Base-by-base conservation (phyloP, 2,797 vertebrate species). In the Paratrypauchen microcephalus region DNA sequence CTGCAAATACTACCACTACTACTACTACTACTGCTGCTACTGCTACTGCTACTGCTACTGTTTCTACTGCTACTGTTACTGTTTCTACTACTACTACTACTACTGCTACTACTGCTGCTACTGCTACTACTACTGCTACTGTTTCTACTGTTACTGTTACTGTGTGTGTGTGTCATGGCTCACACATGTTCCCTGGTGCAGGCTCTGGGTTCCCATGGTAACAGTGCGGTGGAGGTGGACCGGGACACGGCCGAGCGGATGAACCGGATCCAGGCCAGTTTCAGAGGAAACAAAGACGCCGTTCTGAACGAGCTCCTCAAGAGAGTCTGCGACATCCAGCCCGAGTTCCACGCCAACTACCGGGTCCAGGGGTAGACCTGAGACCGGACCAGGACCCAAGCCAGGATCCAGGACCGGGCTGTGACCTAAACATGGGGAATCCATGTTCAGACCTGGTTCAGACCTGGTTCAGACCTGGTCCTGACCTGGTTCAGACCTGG, bases 151-250 rank as follows among this genome's bases (percentile, higher is more conserved):
- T 6, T 0, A 0, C 6, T 30, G 28, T 6, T 32, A 5, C 24
- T 47, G 18, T 19, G 19, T n/a, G n/a, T n/a, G n/a, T n/a, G n/a
- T n/a, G n/a, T n/a, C n/a, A n/a, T n/a, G n/a, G n/a, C 23, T 6
- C 13, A 19, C 16, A 7, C 16, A 1, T 12, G 36, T 21, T 16
- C 6, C 2, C 26, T 2, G 39, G 41, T 26, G 4, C 45, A 92
- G 94, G 94, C 94, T 1, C 91, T 94, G 0, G 94, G 94, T 77
- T 95, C 94, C 79, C 94, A 95, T 67, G 94, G 94, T 48, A 93
- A 94, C 91, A 94, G 92, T 0, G 93, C 94, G 0, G 93, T 94
- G 52, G 93, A 94, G 82, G 93, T 94, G 36, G 93, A 94, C 75
- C 91, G 91, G 0, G 94, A 94, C 79, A 95, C 93, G 0, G 73